These are phyloP conservation scores for Pyrocoelia pectoralis DNA, from an alignment of 2,888 invertebrate species.

Conservation along the genomic window DNA sequence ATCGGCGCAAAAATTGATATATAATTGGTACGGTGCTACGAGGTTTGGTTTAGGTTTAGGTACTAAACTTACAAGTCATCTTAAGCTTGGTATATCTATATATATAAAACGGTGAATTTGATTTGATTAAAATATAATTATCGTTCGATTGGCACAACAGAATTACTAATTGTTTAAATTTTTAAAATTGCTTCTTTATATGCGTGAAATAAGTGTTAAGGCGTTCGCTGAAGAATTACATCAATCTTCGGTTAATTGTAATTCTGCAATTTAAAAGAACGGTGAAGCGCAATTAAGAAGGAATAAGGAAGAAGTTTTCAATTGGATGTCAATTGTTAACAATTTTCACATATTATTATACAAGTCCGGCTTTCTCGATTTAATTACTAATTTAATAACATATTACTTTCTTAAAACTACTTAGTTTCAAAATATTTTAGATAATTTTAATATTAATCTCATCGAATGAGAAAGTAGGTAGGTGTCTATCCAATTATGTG, in stretches of 20 bases:
- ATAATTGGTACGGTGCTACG: slow-evolving; percentile 10
- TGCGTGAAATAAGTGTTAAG: slow-evolving; percentile 19
- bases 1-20: slow-evolving; percentile 18
- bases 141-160: slow-evolving; percentile 4
- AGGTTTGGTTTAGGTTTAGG: too few relatives aligned
- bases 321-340: slow-evolving; percentile 3
- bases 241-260: slow-evolving; percentile 23
- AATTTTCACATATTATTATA: background rate
- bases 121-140: slow-evolving; percentile 24
- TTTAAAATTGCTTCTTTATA: slow-evolving; percentile 16
- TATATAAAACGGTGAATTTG: slow-evolving; percentile 18
- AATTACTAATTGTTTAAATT: slow-evolving; percentile 19
- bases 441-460: too few relatives aligned
- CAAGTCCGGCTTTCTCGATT: too few relatives aligned
- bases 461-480: too few relatives aligned
- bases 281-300: slow-evolving; percentile 38
- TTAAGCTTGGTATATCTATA: background rate
- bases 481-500: too few relatives aligned
- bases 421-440: too few relatives aligned
- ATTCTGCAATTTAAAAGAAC: slow-evolving; percentile 39
- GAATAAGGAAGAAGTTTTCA: slow-evolving; percentile 2
- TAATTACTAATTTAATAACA: too few relatives aligned
- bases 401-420: too few relatives aligned
- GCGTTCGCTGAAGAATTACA: background rate
- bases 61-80: background rate